These are phyloP conservation scores for Drosophila anomelani DNA, from an alignment of 2,888 invertebrate species.

Conservation along the genomic window DNA sequence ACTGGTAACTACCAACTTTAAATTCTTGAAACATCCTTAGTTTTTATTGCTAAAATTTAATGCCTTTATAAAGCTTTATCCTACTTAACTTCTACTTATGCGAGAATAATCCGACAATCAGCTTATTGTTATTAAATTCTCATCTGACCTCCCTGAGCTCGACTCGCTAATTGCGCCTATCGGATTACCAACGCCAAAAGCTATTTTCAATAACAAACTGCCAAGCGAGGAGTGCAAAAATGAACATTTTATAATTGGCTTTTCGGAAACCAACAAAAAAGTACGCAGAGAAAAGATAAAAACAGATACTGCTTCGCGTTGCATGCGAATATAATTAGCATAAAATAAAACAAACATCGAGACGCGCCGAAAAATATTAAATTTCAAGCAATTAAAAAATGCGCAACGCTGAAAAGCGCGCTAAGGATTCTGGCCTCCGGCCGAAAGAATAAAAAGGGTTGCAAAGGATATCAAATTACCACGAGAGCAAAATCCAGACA, in stretches of 20 bases:
- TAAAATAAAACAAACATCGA: slow-evolving; percentile 54
- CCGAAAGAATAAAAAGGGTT: slow-evolving; percentile 22
- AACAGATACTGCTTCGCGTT: slow-evolving; percentile 33
- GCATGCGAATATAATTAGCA: slow-evolving; percentile 75
- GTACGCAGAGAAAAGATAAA: slow-evolving; percentile 9
- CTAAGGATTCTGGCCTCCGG: slow-evolving; percentile 56
- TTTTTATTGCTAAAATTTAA: background rate
- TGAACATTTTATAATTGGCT: slow-evolving; percentile 75
- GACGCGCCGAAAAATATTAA: slow-evolving; percentile 66
- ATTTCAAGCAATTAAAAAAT: slow-evolving; percentile 79
- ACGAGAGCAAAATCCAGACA: background rate
- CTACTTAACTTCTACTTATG: background rate
- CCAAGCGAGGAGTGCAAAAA: slow-evolving; percentile 63
- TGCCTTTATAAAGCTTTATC: background rate
- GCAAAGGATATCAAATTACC: slow-evolving; percentile 61
- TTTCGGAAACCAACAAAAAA: slow-evolving; percentile 47
- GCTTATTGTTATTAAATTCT: slow-evolving; percentile 60
- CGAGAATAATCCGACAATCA: slow-evolving; percentile 54
- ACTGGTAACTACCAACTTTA: too few species aligned
- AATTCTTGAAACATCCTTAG: background rate
- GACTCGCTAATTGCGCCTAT: slow-evolving; percentile 72
- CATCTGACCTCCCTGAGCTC: slow-evolving; percentile 37
- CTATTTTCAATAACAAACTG: slow-evolving; percentile 55
- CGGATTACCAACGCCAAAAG: slow-evolving; percentile 72
- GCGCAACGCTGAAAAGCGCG: slow-evolving; percentile 57